Evolutionary conservation across 2,888 invertebrate genomes (phyloP), one percentile per base, ranked within the genome.

Genomic region (Aplocera efformata): DNA sequence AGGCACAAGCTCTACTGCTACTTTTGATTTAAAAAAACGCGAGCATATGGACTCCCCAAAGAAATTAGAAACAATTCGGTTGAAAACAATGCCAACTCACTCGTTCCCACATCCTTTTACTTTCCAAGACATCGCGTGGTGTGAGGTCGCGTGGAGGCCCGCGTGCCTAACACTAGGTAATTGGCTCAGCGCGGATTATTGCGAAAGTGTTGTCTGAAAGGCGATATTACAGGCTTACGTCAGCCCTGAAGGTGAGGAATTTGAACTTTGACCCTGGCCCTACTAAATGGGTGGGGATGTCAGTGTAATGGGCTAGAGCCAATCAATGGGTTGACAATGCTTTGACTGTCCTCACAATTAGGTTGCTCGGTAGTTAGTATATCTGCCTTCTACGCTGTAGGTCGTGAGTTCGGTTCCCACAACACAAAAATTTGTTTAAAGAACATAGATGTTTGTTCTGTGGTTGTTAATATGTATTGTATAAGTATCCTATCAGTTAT

Each of bases 101-200:
- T 7, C 7, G 6, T 50, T 48, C 48, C 11, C 9, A 48, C 50
- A 47, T 49, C 49, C 9, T 26, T 23, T 0, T 8, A 6, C 7
- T 24, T 13, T 30, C 10, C 32, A 44, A 56, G 59, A 54, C 50
- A 52, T 66, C 56, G 62, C 49, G 46, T 50, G 58, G 45, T 34
- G 43, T 32, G 35, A 51, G 57, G 63, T 64, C 63, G 56, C 58
- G 58, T 62, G 68, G 62, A 48, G 25, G 34, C 29, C 46, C 62
- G 49, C 56, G 63, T 60, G 58, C 48, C 43, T 44, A 53, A 48
- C 51, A 40, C 48, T 50, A 28, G 36, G 33, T 67, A 68, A 65
- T 63, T 62, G 70, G 67, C 62, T 69, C 60, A 51, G 9, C 27
- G 10, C 23, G 58, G 69, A 64, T 71, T 71, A 70, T 50, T 42